A percentile compares a stretch with the other conserved stretches of the same genome.
Evolutionary conservation across 2,797 vertebrate species (phyloP).

Genomic region (Alca torda): DNA sequence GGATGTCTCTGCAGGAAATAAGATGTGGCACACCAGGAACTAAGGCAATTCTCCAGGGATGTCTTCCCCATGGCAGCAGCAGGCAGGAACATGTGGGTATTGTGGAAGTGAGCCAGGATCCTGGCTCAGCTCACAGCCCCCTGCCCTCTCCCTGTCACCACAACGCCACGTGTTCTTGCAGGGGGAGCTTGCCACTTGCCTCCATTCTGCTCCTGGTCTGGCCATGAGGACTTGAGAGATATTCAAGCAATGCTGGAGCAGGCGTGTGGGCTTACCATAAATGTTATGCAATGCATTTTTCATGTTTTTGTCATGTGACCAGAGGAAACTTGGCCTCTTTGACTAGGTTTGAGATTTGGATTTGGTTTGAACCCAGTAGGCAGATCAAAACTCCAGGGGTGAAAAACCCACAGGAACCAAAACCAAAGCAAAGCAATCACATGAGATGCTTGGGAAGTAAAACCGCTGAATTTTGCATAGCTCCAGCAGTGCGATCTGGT

Average conservation of each 20-base stretch:
- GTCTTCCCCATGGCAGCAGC: background rate
- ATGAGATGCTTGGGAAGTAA: conserved; percentile 14
- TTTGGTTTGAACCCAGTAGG: background rate
- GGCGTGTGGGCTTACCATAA: background rate
- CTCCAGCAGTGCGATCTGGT: background rate
- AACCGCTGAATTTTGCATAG: conserved; percentile 44
- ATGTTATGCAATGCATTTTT: background rate
- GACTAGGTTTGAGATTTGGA: background rate
- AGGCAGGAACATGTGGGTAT: background rate
- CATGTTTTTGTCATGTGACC: background rate
- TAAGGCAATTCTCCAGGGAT: background rate
- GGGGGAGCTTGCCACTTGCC: background rate
- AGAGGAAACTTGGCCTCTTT: background rate
- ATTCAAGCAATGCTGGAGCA: background rate
- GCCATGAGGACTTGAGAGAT: background rate
- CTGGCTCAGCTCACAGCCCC: background rate
- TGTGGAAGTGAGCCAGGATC: background rate
- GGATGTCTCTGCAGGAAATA: background rate
- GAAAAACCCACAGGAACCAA: conserved; percentile 20
- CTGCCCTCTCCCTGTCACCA: background rate
- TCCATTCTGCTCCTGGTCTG: background rate
- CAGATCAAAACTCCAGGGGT: conserved; percentile 7
- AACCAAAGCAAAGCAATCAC: background rate
- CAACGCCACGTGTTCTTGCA: background rate
- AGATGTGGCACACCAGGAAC: background rate